A percentile compares a stretch with the other conserved stretches of the same genome.
These are phyloP conservation scores for Amphiprion clarkii DNA, from an alignment of 2,797 vertebrate species.

Conservation along the genomic window DNA sequence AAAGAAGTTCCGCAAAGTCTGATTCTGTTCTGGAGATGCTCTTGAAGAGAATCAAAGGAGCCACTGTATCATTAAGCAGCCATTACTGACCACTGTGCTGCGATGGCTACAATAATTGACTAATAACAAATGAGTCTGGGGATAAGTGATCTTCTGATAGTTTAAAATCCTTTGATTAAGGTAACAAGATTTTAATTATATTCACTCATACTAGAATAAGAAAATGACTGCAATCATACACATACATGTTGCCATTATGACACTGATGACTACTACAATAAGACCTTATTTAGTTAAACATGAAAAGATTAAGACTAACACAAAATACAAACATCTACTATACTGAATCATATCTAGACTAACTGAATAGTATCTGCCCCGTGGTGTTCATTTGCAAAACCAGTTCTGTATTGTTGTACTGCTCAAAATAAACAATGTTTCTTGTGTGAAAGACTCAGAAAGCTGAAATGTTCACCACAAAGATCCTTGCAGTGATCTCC, in stretches of 20 bases:
- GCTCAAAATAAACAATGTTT: slow-evolving; percentile 11
- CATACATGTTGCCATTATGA: background rate
- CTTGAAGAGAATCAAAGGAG: background rate
- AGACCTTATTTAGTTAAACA: background rate
- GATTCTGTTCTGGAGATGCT: background rate
- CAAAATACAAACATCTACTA: background rate
- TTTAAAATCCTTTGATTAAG: background rate
- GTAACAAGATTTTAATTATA: background rate
- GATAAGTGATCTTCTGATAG: background rate
- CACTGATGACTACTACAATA: background rate
- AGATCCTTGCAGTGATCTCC: slow-evolving; percentile 15
- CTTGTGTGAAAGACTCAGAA: slow-evolving; percentile 10
- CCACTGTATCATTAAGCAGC: background rate
- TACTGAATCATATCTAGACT: too few relatives aligned
- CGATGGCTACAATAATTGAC: background rate
- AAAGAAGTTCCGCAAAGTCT: background rate
- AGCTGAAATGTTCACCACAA: slow-evolving; percentile 3
- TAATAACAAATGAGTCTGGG: background rate
- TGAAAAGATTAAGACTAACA: slow-evolving; percentile 3
- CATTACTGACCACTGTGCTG: slow-evolving; percentile 1
- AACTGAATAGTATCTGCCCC: background rate
- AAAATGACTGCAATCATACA: background rate
- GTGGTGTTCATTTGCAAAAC: background rate
- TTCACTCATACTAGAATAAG: background rate
- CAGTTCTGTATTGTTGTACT: background rate